These are phyloP conservation scores for Drosophila parabipectinata DNA, from an alignment of 1,140 invertebrate genomes.

Conservation along the genomic window DNA sequence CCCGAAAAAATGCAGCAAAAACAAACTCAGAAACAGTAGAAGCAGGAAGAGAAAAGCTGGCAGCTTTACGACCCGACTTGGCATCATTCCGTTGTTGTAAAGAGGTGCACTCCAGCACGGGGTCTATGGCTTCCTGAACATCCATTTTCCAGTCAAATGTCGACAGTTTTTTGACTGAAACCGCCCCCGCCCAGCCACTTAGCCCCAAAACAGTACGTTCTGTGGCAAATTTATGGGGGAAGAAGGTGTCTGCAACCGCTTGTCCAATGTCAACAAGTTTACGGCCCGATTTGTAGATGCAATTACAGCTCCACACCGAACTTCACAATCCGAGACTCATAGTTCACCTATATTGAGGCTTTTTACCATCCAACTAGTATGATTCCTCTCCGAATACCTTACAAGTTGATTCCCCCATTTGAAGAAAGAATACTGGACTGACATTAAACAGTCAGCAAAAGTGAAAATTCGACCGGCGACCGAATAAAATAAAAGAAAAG, in stretches of 20 bases:
- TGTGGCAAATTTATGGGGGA: conserved; percentile 21
- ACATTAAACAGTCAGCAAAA: conserved; percentile 75
- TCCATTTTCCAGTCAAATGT: conserved; percentile 48
- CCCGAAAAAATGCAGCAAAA: conserved; percentile 1
- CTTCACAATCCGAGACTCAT: background rate
- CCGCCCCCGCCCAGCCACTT: conserved; percentile 9
- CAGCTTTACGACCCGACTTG: conserved; percentile 44
- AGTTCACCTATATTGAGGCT: background rate
- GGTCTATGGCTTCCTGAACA: conserved; percentile 51
- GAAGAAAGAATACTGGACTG: conserved; percentile 5
- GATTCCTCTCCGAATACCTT: background rate
- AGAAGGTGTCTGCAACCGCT: conserved; percentile 19
- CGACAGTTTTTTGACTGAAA: conserved; percentile 45
- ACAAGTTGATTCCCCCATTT: background rate
- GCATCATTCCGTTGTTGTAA: conserved; percentile 27
- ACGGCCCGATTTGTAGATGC: conserved; percentile 23
- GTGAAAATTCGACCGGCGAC: conserved; percentile 76
- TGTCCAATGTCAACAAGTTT: conserved; percentile 55
- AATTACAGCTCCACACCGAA: background rate
- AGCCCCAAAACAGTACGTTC: conserved; percentile 11
- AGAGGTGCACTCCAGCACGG: conserved; percentile 18
- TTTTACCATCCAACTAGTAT: background rate
- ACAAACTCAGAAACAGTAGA: conserved; percentile 18
- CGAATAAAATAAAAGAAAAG: conserved; percentile 72
- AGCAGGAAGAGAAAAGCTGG: conserved; percentile 39